These are phyloP conservation scores for Hypsibius dujardini DNA, from an alignment of 1,140 invertebrate species.

Conservation along the genomic window DNA sequence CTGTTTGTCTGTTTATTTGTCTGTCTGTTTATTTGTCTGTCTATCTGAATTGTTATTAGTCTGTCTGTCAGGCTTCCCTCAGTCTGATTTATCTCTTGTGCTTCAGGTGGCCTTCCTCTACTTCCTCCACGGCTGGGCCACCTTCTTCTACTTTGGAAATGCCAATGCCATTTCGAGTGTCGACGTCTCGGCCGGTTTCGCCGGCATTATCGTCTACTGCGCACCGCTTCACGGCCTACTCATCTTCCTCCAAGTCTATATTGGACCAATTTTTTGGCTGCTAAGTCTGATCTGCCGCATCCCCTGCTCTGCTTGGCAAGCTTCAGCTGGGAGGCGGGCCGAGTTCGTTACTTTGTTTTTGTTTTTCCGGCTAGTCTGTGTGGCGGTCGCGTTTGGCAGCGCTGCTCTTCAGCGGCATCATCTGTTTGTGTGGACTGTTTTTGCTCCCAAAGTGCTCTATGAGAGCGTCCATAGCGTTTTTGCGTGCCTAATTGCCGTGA, in stretches of 20 bases:
- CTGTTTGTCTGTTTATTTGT: too few species aligned
- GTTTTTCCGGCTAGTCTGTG: constrained; percentile 32
- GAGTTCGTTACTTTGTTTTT: constrained; percentile 38
- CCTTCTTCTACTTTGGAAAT: constrained; percentile 44
- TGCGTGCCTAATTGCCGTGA: too few species aligned
- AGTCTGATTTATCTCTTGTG: constrained; percentile 9
- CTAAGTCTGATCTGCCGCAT: constrained; percentile 21
- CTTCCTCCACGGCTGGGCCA: constrained; percentile 15
- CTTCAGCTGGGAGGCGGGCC: constrained; percentile 18
- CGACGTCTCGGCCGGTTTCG: constrained; percentile 68
- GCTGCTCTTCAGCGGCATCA: constrained; percentile 54
- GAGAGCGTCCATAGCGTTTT: constrained; percentile 37
- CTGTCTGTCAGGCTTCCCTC: too few species aligned
- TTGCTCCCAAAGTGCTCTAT: constrained; percentile 72
- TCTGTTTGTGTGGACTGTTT: constrained; percentile 75
- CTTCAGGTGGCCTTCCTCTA: constrained; percentile 8
- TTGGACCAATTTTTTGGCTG: constrained; percentile 31
- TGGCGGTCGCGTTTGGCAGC: constrained; percentile 46
- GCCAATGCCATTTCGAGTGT: constrained; percentile 77
- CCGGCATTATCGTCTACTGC: constrained; percentile 57
- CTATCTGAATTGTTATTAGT: constrained; percentile 19
- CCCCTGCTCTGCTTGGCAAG: constrained; percentile 19
- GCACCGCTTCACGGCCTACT: constrained; percentile 45
- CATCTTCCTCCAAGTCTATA: constrained; percentile 42
- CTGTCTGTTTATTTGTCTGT: constrained; percentile 44